Evolutionary conservation across 1,140 invertebrate genomes (phyloP).

Genomic region (Proctacanthus coquilletti): DNA sequence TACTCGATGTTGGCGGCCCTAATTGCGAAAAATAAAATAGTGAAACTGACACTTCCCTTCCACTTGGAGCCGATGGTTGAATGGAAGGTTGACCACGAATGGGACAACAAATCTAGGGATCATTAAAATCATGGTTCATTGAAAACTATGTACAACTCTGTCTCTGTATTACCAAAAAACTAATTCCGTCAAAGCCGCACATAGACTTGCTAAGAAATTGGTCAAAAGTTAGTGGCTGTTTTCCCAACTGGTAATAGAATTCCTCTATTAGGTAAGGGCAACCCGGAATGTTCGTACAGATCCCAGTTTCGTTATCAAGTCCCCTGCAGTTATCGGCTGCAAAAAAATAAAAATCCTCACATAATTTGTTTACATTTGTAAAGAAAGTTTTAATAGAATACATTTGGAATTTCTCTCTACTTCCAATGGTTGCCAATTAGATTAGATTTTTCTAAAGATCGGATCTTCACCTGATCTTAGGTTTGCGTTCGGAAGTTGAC

Average conservation of each 20-base stretch:
- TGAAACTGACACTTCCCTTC: slow-evolving; percentile 5
- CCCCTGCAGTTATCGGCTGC: slow-evolving; percentile 25
- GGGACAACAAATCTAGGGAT: not conserved
- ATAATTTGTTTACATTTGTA: too few relatives aligned
- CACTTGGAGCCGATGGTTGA: slow-evolving; percentile 41
- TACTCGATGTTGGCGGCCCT: not conserved
- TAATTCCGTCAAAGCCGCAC: slow-evolving; percentile 34
- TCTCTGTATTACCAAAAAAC: slow-evolving; percentile 33
- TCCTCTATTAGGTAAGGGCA: slow-evolving; percentile 31
- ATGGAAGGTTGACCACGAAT: not conserved
- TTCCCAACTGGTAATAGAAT: slow-evolving; percentile 18
- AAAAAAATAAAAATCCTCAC: too few relatives aligned
- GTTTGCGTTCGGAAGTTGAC: not conserved
- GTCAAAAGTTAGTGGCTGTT: slow-evolving; percentile 13
- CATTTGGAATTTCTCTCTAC: not conserved
- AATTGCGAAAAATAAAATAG: not conserved
- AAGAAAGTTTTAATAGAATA: not conserved
- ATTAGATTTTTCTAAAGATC: not conserved
- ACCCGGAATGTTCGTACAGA: slow-evolving; percentile 30
- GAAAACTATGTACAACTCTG: not conserved
- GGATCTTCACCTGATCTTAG: not conserved
- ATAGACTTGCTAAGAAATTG: slow-evolving; percentile 34
- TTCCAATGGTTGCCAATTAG: not conserved
- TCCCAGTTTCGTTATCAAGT: slow-evolving; percentile 23
- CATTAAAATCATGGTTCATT: not conserved